Evolutionary conservation across 2,888 invertebrate genomes (phyloP).

Genomic region (Lycocerus yunnanus): DNA sequence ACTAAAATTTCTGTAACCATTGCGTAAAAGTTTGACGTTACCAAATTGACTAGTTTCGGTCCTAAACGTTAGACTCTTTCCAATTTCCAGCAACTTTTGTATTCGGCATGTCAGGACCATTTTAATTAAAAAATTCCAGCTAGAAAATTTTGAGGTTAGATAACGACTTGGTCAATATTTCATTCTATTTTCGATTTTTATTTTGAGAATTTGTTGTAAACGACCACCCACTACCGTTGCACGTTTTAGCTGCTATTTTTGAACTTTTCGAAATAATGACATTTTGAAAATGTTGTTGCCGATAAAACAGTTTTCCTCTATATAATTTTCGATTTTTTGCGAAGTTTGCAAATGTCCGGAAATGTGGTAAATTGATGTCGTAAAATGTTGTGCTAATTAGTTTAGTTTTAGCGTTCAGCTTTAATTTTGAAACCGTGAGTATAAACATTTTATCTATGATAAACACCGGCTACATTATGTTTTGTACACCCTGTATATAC

Average conservation of each 20-base stretch:
- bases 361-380: no score
- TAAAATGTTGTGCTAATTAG: no score
- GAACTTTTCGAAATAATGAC: conserved; percentile 33
- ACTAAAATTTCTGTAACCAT: not conserved
- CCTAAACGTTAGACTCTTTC: conserved; percentile 39
- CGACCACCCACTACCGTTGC: not conserved
- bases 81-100: conserved; percentile 41
- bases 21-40: no score
- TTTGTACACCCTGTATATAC: no score
- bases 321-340: no score
- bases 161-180: not conserved
- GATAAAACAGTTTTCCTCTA: not conserved
- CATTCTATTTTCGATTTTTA: not conserved
- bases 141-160: conserved; percentile 13
- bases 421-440: no score
- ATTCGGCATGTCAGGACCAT: conserved; percentile 47
- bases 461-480: no score
- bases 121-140: conserved; percentile 16
- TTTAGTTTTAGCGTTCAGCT: no score
- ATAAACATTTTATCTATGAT: no score
- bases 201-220: not conserved
- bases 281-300: conserved; percentile 11
- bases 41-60: conserved; percentile 22
- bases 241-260: conserved; percentile 25
- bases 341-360: no score